Base-by-base conservation (phyloP, 2,888 invertebrate genomes). In the Ryuthela nishihirai region DNA sequence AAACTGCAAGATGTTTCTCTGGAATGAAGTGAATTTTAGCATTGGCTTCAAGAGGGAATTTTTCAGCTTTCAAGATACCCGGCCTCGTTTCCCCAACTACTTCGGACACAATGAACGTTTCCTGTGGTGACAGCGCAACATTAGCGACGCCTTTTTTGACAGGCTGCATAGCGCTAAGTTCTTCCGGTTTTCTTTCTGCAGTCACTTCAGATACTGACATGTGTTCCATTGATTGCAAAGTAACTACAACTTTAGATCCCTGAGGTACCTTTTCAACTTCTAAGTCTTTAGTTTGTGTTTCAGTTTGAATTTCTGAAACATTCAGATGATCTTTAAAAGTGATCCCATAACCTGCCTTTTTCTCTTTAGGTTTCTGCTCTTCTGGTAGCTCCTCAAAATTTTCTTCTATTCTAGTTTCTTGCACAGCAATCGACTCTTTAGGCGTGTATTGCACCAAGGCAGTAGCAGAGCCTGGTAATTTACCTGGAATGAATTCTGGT, bases 401-500 rank as follows among this genome's bases (percentile, higher is more conserved):
- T 43, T 58, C 58, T 44, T 62, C 62, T 6, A 46, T 25, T 18
- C 38, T 49, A 2, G 62, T 55, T 48, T 62, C 62, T 44, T 52
- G 48, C 2, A 64, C 45, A 0, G 52, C 29, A n/a, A 54, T 44
- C 6, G 55, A 50, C 43, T 64, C 53, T 25, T 52, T 53, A 20
- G 56, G 62, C 4, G 50, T 47, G 34, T 52, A 53, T 40, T 44
- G 46, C 5, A 64, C 39, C 3, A 9, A 21, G 17, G 62, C 64
- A 5, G 44, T 50, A 3, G 53, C 55, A 40, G 41, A 23, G 10
- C 80, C 77, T 1, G 80, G 77, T 18, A 79, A 72, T 61, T 83
- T 78, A 20, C 78, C 76, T 2, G 83, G 84, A 77, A 86, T 86
- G 62, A 80, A 79, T 74, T 87, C 87, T 59, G 84, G 82, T 1